Evolutionary conservation across 2,888 invertebrate species (phyloP), one percentile per base, ranked within the genome.

Genomic region (Melangyna quadrimaculata): DNA sequence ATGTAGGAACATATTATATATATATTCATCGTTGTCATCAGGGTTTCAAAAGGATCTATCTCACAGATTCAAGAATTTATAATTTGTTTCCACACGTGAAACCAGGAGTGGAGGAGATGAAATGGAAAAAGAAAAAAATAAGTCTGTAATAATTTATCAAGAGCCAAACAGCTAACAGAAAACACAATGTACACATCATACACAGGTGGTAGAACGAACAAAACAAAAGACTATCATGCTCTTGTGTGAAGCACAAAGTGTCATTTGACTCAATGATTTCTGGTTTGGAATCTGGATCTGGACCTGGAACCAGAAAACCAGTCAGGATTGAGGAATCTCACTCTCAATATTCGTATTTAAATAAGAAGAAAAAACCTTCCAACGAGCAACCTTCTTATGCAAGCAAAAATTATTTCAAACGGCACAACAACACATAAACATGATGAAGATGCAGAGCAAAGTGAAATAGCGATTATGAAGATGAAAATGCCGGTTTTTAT

Each of bases 401-500:
- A 32, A 65, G 32, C 6, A 27, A 40, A 61, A 57, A 19, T 32
- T n/a, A 32, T 48, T 48, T 17, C 1, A n/a, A 53, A 57, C 12
- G 59, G 12, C 73, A n/a, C n/a, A 79, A 51, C 70, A 71, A 71
- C 57, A 63, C 53, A 70, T 22, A 79, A 71, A 71, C 29, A 51
- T 22, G 69, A 74, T 57, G 45, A 65, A 43, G 43, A 69, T 48
- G 40, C 61, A 63, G 29, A 45, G 6, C 35, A 75, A 75, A 63
- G n/a, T 29, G 61, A 10, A 43, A 55, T 48, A 53, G 51, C 67
- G 57, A 59, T 22, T 57, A 78, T 32, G 45, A 61, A 29, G 37
- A 77, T 77, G 59, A 77, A 84, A 80, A 80, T 84, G 84, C 84
- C 84, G 84, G 84, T 84, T 84, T 79, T 67, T 69, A 65, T 75